These are phyloP conservation scores for Silurus glanis DNA, from an alignment of 2,113 vertebrate genomes.

Conservation along the genomic window DNA sequence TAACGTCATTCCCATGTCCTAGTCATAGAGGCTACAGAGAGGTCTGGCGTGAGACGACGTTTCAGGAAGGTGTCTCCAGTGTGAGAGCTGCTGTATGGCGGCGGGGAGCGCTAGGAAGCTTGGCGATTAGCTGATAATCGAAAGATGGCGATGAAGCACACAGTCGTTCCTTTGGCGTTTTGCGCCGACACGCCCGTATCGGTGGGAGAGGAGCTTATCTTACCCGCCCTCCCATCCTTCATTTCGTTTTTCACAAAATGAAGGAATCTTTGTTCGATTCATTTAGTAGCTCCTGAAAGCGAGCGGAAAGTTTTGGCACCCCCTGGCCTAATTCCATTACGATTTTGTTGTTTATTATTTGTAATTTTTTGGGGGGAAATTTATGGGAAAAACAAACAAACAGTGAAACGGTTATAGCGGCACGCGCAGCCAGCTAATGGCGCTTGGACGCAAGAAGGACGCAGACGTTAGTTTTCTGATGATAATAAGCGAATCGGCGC, in stretches of 20 bases:
- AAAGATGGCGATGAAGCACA: conserved; percentile 7
- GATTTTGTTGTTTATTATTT: too few relatives aligned
- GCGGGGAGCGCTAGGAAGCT: background rate
- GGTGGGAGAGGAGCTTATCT: conserved; percentile 22
- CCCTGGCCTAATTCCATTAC: background rate
- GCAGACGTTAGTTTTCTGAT: background rate
- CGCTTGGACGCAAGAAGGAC: too few relatives aligned
- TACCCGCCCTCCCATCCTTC: background rate
- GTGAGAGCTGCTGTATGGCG: background rate
- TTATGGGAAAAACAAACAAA: too few relatives aligned
- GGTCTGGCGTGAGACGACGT: too few relatives aligned
- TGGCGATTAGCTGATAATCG: conserved; percentile 32
- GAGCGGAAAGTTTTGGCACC: background rate
- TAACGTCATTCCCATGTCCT: too few relatives aligned
- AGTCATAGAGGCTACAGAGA: background rate
- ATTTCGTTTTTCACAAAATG: too few relatives aligned
- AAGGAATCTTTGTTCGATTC: too few relatives aligned
- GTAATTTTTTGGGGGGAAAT: too few relatives aligned
- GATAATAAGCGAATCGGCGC: background rate
- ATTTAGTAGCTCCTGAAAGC: too few relatives aligned
- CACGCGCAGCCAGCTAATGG: too few relatives aligned
- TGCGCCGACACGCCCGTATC: background rate
- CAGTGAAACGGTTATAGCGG: too few relatives aligned
- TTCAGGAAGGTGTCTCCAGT: too few relatives aligned
- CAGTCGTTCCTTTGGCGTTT: background rate